Evolutionary conservation across 2,888 invertebrate species (phyloP).

Genomic region (Diarsia dahlii): DNA sequence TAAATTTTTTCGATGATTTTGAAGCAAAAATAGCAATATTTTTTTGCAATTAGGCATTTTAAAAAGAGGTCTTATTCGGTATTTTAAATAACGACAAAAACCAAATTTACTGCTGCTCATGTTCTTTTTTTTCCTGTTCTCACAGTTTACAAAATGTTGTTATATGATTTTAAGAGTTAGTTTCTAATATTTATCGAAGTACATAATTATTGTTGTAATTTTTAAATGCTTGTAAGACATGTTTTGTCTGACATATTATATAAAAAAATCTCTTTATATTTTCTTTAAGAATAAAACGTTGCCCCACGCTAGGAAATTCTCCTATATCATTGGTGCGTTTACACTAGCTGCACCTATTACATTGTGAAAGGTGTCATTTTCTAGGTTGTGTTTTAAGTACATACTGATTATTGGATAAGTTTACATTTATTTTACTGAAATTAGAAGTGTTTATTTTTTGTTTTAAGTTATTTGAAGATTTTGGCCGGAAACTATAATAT

Average conservation of each 20-base stretch:
- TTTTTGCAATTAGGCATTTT: background rate
- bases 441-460: background rate
- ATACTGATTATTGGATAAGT: background rate
- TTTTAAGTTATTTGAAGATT: background rate
- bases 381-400: background rate
- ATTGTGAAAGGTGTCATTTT: background rate
- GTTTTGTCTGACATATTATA: background rate
- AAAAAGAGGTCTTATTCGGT: background rate
- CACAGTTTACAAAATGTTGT: background rate
- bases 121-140: background rate
- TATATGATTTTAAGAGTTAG: background rate
- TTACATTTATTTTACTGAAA: background rate
- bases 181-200: constrained; percentile 2
- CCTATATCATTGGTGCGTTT: no score
- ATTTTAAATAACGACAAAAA: constrained; percentile 5
- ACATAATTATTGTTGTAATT: constrained; percentile 10
- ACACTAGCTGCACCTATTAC: background rate
- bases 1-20: background rate
- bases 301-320: no score
- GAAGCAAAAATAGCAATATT: background rate
- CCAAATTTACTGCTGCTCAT: background rate
- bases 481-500: background rate
- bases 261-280: no score
- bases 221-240: background rate
- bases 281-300: no score